phyloP scores from a whole-genome alignment of 1,140 invertebrate genomes.

The Pseudomyrmex flavicornis region DNA sequence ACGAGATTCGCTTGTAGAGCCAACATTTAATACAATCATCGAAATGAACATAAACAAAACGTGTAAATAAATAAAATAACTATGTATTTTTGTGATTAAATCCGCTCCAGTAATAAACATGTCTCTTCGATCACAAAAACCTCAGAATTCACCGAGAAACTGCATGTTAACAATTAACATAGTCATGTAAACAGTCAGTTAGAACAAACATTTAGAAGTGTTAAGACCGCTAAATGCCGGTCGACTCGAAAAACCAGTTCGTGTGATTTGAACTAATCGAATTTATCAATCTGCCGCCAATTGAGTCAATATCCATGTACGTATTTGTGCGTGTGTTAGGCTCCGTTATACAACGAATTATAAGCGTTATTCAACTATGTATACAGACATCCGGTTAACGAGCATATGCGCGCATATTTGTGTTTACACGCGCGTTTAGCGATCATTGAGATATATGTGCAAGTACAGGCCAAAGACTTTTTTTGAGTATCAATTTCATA shows the following conservation, averaged over 20 bases:
- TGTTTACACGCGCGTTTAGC: slow-evolving; percentile 49
- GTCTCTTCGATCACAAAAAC: not conserved
- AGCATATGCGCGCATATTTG: slow-evolving; percentile 44
- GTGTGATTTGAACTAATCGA: slow-evolving; percentile 50
- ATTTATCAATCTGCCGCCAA: slow-evolving; percentile 63
- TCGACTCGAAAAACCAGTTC: slow-evolving; percentile 43
- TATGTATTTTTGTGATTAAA: not conserved
- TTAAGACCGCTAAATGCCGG: slow-evolving; percentile 19
- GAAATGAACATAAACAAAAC: too few species aligned
- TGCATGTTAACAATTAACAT: slow-evolving; percentile 19
- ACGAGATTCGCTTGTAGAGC: too few species aligned
- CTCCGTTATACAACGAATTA: slow-evolving; percentile 19
- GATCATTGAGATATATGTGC: slow-evolving; percentile 2
- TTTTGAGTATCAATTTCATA: slow-evolving; percentile 15
- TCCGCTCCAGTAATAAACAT: not conserved
- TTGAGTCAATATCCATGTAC: slow-evolving; percentile 60
- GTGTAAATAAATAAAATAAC: not conserved
- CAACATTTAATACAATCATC: too few species aligned
- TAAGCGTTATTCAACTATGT: slow-evolving; percentile 57
- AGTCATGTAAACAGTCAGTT: not conserved
- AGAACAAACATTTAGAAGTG: not conserved
- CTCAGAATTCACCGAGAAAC: not conserved
- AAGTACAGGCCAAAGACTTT: slow-evolving; percentile 13
- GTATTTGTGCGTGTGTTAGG: slow-evolving; percentile 20
- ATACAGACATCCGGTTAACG: slow-evolving; percentile 60